These are phyloP conservation scores for Geococcyx californianus DNA, from an alignment of 2,113 vertebrate species.

Conservation along the genomic window DNA sequence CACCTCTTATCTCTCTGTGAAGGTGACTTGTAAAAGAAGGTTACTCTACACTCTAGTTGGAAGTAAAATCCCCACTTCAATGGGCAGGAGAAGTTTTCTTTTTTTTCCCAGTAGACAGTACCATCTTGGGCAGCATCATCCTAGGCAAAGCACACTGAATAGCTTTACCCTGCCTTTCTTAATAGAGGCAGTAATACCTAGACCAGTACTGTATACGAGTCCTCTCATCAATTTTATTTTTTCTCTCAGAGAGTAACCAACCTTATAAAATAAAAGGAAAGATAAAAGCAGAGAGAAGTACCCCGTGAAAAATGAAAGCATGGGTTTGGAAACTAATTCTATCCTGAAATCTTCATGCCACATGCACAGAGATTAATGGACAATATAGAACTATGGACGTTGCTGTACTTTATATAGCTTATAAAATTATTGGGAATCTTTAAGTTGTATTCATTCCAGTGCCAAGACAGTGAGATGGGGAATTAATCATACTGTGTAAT, in stretches of 20 bases:
- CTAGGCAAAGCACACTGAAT: neutral
- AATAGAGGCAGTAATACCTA: neutral
- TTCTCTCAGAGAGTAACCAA: neutral
- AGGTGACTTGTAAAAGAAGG: neutral
- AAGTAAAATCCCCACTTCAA: neutral
- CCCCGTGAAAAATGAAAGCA: neutral
- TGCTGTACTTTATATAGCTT: neutral
- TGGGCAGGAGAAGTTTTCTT: neutral
- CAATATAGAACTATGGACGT: neutral
- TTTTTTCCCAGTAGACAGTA: neutral
- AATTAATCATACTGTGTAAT: neutral
- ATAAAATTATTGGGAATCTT: neutral
- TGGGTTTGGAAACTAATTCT: rapidly evolving
- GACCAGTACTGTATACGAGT: neutral
- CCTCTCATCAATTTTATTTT: neutral
- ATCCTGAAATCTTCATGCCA: neutral
- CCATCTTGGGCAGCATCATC: neutral
- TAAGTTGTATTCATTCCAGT: neutral
- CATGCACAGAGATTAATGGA: neutral
- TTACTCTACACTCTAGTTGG: neutral
- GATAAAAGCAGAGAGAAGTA: neutral
- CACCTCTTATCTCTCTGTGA: neutral
- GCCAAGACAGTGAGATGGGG: neutral
- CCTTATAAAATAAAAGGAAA: neutral
- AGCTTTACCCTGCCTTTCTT: neutral